Base-by-base conservation (phyloP, 2,797 vertebrate species). In the Sebastes matsubarae region DNA sequence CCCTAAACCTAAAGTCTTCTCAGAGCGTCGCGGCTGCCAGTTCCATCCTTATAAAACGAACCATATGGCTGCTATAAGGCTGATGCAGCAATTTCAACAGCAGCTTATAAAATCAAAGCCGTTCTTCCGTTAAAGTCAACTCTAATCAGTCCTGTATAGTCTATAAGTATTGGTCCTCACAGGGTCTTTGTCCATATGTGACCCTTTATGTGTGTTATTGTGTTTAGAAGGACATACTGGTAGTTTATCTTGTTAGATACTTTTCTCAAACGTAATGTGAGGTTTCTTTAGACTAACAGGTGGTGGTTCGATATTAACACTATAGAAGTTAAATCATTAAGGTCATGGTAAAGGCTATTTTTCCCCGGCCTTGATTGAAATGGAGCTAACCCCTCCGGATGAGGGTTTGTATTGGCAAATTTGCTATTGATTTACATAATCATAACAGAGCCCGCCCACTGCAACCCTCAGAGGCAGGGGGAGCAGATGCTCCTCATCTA, bases 401-500 rank as follows among this genome's bases (percentile, higher is more conserved):
- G 42, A 79, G 2, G 3, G 14, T 65, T 77, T 72, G 22, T 66
- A 63, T 81, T 85, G 78, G 72, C 77, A 77, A 67, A 82, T 65
- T 71, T 82, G 57, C 73, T 68, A 72, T 81, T 83, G 42, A 85
- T 87, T 84, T 81, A 75, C 75, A 87, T 88, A 75, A 83, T 84
- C 38, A 54, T 38, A 75, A 63, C 74, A 68, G 69, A 78, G 68
- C 74, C 67, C 34, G 13, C 77, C 69, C 80, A 77, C 59, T 63
- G 57, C 72, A 79, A 7, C 71, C 84, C 85, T 84, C 60, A 38
- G 72, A 77, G 73, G 68, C 70, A 75, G 75, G 11, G 2, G 2
- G n/a, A 86, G 68, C 86, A 86, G 83, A 87, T 86, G 84, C 81
- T 87, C 18, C 74, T 90, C 72, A 75, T 89, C 77, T 54, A 30